These are phyloP conservation scores for Geotrypetes seraphini DNA, from an alignment of 2,797 vertebrate genomes.

Conservation along the genomic window DNA sequence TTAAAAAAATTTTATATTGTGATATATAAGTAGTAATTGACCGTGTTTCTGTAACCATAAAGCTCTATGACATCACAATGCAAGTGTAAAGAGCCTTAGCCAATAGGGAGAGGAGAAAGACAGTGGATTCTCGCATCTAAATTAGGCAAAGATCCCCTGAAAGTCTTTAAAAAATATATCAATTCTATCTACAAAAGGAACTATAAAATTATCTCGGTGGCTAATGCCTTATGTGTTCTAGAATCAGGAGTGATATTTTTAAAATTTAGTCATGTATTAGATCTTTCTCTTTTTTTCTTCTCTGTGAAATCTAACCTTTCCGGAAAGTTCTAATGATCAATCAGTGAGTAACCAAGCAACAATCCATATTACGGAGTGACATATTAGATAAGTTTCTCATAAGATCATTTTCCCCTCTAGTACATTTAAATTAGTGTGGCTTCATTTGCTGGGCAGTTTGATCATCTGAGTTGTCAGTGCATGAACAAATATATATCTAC, in stretches of 20 bases:
- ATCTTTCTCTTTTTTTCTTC: conserved; percentile 1
- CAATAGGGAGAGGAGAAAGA: no score
- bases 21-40: no score
- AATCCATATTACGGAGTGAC: conserved; percentile 4
- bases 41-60: no score
- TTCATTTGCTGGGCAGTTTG: conserved; percentile 24
- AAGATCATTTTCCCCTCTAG: conserved; percentile 1
- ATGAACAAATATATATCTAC: not conserved
- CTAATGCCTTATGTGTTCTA: no score
- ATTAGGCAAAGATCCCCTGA: no score
- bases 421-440: conserved; percentile 11
- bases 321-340: conserved; percentile 14
- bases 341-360: conserved; percentile 10
- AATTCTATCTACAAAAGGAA: no score
- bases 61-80: no score
- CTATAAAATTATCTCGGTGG: no score
- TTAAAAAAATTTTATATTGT: no score
- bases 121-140: no score
- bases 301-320: conserved; percentile 1
- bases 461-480: conserved; percentile 9
- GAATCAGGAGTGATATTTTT: not conserved
- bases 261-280: conserved; percentile 1
- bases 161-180: no score
- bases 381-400: conserved; percentile 6
- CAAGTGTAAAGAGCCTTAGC: no score